Base-by-base conservation (phyloP, 2,888 invertebrate species). In the Cremastinae sp. region DNA sequence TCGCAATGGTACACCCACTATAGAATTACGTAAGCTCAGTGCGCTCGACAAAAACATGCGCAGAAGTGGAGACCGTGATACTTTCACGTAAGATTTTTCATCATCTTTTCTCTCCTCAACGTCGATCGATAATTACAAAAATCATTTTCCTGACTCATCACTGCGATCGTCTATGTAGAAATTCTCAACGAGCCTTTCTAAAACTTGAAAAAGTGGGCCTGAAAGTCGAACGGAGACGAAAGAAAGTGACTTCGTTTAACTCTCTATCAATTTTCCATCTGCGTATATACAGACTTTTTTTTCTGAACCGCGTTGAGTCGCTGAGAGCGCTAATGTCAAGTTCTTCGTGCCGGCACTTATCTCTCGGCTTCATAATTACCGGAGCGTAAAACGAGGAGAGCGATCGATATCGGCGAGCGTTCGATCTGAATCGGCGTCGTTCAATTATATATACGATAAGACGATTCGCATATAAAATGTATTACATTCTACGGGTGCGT, bases 31-130 rank as follows among this genome's bases (percentile, higher is more conserved):
- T 72, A 72, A 75, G 36, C 28, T 18, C 51, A 22, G 18, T 36
- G 70, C 49, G 14, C 12, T 64, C 71, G 72, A 72, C 38, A 79
- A 64, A 81, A 75, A 51, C 20, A 69, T 1, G 58, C 78, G 81
- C 78, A 65, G 68, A 75, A 72, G 45, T 75, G 74, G 73, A 71
- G 71, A 77, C 72, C 74, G 79, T 69, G 79, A 75, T 84, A 86
- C 85, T 87, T 87, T 87, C 86, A 85, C 85, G 83, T 83, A 36
- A 75, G 79, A 84, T 83, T 85, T 83, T 85, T 83, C 47, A 75
- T 73, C 75, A 70, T 54, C n/a, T n/a, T n/a, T n/a, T n/a, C n/a
- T n/a, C n/a, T n/a, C n/a, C n/a, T n/a, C n/a, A 22, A 7, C n/a
- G 38, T 16, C 22, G 18, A 51, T 53, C 20, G 53, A n/a, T 41